A percentile compares a stretch with the other conserved stretches of the same genome.
These are phyloP conservation scores for Limosa lapponica DNA, from an alignment of 2,797 vertebrate genomes.

Conservation along the genomic window DNA sequence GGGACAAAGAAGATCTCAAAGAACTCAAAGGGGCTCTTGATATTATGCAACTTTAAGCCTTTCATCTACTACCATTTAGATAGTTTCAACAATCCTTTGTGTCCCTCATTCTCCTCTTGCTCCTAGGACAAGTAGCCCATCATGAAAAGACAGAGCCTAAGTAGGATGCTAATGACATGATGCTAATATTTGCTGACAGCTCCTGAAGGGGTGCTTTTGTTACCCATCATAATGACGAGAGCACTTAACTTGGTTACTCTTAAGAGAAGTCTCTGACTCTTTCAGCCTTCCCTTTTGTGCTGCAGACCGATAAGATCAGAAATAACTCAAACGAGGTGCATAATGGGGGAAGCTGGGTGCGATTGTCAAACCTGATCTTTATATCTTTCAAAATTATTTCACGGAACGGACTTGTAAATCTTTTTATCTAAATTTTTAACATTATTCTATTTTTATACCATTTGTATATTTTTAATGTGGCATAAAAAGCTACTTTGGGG, in stretches of 20 bases:
- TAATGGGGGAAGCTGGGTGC: background rate
- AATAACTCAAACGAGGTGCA: background rate
- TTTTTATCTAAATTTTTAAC: slow-evolving; percentile 15
- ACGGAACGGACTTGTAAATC: background rate
- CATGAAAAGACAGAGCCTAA: background rate
- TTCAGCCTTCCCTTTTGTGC: background rate
- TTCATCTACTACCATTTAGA: background rate
- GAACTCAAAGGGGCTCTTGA: background rate
- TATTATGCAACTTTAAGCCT: background rate
- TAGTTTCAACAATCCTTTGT: background rate
- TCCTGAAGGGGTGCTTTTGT: background rate
- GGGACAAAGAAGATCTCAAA: background rate
- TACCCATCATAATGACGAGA: background rate
- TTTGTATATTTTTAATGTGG: background rate
- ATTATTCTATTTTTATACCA: background rate
- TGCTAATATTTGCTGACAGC: background rate
- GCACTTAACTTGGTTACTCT: background rate
- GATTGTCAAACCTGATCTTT: background rate
- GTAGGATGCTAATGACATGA: background rate
- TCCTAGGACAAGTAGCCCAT: background rate
- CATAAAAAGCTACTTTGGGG: background rate
- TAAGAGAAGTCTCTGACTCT: background rate
- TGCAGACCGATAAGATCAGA: background rate
- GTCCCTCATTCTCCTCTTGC: background rate
- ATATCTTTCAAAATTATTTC: background rate